Conservation (phyloP, 2,797 vertebrate genomes). For the Intellagama lesueurii region DNA sequence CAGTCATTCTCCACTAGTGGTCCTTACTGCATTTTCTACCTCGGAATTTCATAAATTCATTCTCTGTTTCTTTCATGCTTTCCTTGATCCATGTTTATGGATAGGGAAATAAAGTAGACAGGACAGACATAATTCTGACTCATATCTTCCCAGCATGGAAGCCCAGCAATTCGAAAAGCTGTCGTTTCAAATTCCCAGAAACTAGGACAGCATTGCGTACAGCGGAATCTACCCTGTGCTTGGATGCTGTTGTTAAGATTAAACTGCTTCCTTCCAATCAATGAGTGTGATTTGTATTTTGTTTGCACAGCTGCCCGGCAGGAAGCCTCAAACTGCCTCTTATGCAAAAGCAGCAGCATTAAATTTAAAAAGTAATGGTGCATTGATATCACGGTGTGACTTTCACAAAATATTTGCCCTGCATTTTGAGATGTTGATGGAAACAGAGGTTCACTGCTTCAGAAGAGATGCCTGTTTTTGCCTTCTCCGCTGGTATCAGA, state of each 20-base stretch:
- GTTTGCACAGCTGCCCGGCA: conserved; percentile 34
- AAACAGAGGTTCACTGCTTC: background rate
- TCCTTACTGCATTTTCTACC: background rate
- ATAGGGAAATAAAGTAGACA: background rate
- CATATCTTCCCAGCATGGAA: conserved; percentile 34
- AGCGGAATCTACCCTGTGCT: background rate
- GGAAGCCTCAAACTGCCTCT: conserved; percentile 40
- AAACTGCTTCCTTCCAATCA: conserved; percentile 14
- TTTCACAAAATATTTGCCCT: background rate
- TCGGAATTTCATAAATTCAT: conserved; percentile 3
- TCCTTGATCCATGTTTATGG: conserved; percentile 1
- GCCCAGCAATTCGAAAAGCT: conserved; percentile 20
- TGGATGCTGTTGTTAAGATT: conserved; percentile 14
- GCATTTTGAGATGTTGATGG: background rate
- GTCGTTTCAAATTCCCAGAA: conserved; percentile 32
- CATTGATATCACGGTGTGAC: conserved; percentile 34
- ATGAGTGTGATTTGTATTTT: conserved; percentile 13
- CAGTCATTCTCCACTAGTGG: background rate
- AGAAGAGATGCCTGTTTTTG: background rate
- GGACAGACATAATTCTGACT: conserved; percentile 37
- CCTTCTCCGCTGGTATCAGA: background rate
- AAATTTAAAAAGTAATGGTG: background rate
- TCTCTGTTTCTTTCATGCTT: background rate
- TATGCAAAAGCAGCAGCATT: conserved; percentile 28
- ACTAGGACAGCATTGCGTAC: conserved; percentile 10